Conservation (phyloP, 2,797 vertebrate species). For the Chelonia mydas region DNA sequence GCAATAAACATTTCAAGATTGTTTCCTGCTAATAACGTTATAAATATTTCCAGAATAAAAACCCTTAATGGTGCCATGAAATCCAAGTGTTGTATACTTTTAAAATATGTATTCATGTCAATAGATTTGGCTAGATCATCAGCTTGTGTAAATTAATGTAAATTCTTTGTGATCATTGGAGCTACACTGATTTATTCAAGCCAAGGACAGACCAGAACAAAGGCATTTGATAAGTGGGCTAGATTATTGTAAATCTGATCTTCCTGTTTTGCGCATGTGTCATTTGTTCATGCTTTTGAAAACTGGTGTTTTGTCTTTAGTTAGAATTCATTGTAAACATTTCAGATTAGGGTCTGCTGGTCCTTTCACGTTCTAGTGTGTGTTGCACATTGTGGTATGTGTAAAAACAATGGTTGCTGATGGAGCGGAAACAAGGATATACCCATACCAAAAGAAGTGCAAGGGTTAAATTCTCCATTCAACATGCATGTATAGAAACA, state of each 20-base stretch:
- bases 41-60: background rate
- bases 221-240: background rate
- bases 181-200: background rate
- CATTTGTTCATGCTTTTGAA: slow-evolving; percentile 12
- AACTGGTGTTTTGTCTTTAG: background rate
- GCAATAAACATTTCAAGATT: background rate
- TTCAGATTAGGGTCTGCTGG: background rate
- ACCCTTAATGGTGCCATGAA: background rate
- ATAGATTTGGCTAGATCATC: background rate
- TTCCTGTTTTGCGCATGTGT: background rate
- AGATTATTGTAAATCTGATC: background rate
- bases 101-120: background rate
- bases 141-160: background rate
- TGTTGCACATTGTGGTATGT: background rate
- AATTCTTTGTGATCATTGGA: background rate
- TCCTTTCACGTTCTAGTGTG: background rate
- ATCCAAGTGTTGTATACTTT: background rate
- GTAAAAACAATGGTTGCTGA: background rate
- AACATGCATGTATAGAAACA: background rate
- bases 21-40: background rate
- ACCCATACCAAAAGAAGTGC: background rate
- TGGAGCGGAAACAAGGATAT: background rate
- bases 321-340: background rate
- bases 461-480: background rate
- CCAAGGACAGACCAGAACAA: background rate